Base-by-base conservation (phyloP, 1,140 invertebrate genomes). In the Medauroidea extradentata region DNA sequence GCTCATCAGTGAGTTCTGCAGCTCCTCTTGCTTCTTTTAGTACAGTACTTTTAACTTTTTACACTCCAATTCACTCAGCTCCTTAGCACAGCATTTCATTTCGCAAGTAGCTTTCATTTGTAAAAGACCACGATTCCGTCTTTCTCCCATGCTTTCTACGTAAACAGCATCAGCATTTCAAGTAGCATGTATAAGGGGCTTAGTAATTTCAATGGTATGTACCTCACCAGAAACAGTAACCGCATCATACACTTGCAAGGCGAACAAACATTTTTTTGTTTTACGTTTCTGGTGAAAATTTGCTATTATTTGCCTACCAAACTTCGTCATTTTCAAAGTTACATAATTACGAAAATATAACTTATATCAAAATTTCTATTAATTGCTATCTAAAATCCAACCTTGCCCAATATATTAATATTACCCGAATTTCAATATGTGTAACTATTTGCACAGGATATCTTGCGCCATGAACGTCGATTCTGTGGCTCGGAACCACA, bases 281-380 rank as follows among this genome's bases (percentile, higher is more conserved):
- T 43, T 29, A 52, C 53, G 50, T 52, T 65, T 65, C 48, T 59
- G 25, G 53, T 46, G 19, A 1, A 64, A 44, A 24, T 56, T 61
- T 29, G 60, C 42, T 41, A 57, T n/a, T n/a, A 58, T 48, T 62
- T 59, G 5, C 60, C 46, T 2, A 59, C 61, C 52, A 65, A 65
- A 23, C 61, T 52, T 43, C 63, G 24, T 53, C 59, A 43, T n/a
- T 60, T 59, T 4, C 63, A 59, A 42, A 58, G 57, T 13, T 59
- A 65, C n/a, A 63, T 21, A 50, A 65, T 50, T 29, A 65, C 42
- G 27, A 58, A 24, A 23, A 59, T 60, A n/a, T n/a, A n/a, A n/a
- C n/a, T n/a, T n/a, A n/a, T 42, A 52, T 57, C 24, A 65, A 2
- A 16, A 65, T 27, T 18, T 2, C 11, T 27, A 53, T 53, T 14